Conservation (phyloP, 1,140 invertebrate species). For the Cardiocondyla obscurior region DNA sequence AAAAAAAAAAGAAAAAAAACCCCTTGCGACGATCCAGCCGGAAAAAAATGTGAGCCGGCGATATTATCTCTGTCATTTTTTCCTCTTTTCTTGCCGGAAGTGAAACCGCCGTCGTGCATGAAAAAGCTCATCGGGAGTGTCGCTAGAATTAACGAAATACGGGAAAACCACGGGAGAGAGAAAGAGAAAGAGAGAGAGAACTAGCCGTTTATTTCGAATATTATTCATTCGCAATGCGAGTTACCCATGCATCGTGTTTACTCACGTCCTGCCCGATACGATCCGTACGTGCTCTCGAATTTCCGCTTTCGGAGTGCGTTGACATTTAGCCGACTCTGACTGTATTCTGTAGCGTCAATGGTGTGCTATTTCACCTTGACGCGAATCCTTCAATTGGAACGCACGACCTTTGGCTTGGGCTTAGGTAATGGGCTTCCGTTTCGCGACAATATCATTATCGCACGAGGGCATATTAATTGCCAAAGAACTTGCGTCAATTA, state of each 20-base stretch:
- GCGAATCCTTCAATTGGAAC: background rate
- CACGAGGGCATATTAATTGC: background rate
- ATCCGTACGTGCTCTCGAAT: conserved; percentile 39
- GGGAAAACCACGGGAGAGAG: background rate
- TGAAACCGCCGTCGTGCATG: background rate
- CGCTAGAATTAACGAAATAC: conserved; percentile 6
- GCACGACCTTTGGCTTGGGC: background rate
- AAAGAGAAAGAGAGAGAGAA: no score
- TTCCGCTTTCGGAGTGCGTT: conserved; percentile 27
- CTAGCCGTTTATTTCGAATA: conserved; percentile 26
- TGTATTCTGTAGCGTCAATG: conserved; percentile 13
- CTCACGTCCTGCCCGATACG: background rate
- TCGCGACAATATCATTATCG: background rate
- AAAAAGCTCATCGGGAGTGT: conserved; percentile 6
- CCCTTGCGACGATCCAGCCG: background rate
- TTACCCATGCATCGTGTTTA: conserved; percentile 26
- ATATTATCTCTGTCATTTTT: background rate
- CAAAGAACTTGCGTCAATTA: background rate
- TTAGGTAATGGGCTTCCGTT: background rate
- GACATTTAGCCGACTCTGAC: conserved; percentile 41
- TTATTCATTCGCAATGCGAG: conserved; percentile 23
- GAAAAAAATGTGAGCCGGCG: background rate
- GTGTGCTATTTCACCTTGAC: conserved; percentile 23
- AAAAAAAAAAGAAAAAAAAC: no score
- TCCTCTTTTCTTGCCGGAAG: background rate